Conservation (phyloP, 2,888 invertebrate genomes). For the Craniophora ligustri region DNA sequence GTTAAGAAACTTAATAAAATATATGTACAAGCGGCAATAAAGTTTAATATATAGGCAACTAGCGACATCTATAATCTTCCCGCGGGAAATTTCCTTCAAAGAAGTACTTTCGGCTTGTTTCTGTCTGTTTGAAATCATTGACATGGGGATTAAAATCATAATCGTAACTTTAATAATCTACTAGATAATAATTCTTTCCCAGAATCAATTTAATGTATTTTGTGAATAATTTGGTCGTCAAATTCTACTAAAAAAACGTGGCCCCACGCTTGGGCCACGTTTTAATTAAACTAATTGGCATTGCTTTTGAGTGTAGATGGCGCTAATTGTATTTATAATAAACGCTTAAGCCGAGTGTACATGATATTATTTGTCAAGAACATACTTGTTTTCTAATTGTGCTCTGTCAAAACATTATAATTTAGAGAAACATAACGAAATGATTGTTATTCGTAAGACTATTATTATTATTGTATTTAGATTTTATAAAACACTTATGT, state of each 20-base stretch:
- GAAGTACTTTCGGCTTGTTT: no score
- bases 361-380: neutral
- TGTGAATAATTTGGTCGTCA: no score
- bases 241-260: no score
- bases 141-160: no score
- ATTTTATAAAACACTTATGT: slow-evolving; percentile 54
- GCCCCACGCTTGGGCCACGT: no score
- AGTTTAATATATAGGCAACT: neutral
- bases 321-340: slow-evolving; percentile 1
- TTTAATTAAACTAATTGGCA: no score
- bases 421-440: slow-evolving; percentile 30
- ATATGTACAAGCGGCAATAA: slow-evolving; percentile 2
- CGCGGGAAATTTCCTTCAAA: no score
- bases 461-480: slow-evolving; percentile 46
- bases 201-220: no score
- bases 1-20: neutral
- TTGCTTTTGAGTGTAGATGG: neutral
- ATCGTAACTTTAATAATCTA: no score
- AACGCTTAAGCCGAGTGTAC: slow-evolving; percentile 8
- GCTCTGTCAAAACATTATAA: slow-evolving; percentile 22
- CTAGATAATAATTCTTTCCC: no score
- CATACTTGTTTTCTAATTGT: slow-evolving; percentile 12
- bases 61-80: neutral
- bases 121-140: no score
- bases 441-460: slow-evolving; percentile 46